phyloP scores from a whole-genome alignment of 2,113 vertebrate species.

The Phylloscopus trochilus region DNA sequence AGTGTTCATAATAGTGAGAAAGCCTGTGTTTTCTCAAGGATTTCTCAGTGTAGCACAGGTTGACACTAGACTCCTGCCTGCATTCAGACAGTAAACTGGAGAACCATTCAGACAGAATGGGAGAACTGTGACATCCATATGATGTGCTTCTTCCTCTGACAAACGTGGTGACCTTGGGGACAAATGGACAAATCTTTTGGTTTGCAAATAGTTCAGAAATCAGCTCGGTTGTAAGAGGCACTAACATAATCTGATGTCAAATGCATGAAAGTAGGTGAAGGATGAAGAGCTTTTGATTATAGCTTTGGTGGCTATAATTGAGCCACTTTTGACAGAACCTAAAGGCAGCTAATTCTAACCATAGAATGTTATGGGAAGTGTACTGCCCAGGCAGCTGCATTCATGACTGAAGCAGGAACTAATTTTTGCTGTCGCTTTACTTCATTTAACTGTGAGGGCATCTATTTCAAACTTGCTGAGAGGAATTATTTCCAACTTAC shows the following conservation, averaged over 20 bases:
- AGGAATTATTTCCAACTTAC: background rate
- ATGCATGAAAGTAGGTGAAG: background rate
- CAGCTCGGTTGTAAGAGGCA: background rate
- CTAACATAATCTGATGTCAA: background rate
- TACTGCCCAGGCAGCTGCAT: background rate
- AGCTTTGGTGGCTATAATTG: background rate
- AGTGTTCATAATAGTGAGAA: background rate
- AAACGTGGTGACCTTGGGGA: background rate
- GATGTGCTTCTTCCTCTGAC: background rate
- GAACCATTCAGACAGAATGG: too few species aligned
- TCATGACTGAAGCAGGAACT: background rate
- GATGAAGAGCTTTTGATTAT: background rate
- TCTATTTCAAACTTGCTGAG: background rate
- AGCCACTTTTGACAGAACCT: background rate
- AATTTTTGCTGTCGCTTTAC: background rate
- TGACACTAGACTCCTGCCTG: background rate
- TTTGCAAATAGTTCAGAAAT: background rate
- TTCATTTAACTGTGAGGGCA: background rate
- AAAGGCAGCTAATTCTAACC: background rate
- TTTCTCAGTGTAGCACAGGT: background rate
- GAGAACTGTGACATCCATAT: background rate
- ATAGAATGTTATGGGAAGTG: background rate
- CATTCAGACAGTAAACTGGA: background rate
- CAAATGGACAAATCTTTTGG: background rate
- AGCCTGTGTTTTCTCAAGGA: background rate